phyloP scores from a whole-genome alignment of 2,113 vertebrate genomes.

The Heterocephalus glaber region DNA sequence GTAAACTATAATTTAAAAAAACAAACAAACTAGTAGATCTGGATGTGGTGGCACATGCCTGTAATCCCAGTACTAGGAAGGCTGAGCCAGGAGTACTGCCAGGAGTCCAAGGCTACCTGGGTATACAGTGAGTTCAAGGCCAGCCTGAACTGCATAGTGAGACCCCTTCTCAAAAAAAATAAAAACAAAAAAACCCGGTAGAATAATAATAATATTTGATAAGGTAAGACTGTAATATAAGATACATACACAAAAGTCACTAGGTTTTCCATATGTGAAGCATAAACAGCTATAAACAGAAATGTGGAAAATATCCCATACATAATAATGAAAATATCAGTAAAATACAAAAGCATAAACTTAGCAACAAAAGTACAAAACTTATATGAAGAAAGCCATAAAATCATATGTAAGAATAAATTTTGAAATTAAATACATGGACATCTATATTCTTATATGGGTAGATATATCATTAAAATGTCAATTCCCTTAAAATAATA shows the following conservation, averaged over 20 bases:
- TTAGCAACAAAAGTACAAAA: not conserved
- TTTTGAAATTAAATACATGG: constrained; percentile 43
- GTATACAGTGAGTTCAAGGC: too few relatives aligned
- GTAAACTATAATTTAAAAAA: not conserved
- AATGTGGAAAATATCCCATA: not conserved
- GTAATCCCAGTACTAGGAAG: not conserved
- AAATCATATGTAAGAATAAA: not conserved
- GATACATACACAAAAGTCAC: constrained; percentile 10
- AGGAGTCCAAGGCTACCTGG: too few relatives aligned
- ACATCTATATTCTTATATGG: not conserved
- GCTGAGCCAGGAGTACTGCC: not conserved
- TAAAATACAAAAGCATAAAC: not conserved
- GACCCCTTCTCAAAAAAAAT: not conserved
- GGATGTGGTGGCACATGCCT: not conserved
- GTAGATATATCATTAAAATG: not conserved
- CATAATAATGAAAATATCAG: not conserved
- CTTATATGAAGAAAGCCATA: not conserved
- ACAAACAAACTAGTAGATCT: not conserved
- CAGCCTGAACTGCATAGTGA: not conserved
- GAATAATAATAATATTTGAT: constrained; percentile 17
- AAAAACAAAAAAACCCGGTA: not conserved
- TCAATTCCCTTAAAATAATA: constrained; percentile 7
- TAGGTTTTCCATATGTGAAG: constrained; percentile 1
- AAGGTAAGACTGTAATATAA: not conserved
- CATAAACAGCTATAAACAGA: constrained; percentile 16